These are phyloP conservation scores for Neodiprion lecontei DNA, from an alignment of 1,140 invertebrate species.

Conservation along the genomic window DNA sequence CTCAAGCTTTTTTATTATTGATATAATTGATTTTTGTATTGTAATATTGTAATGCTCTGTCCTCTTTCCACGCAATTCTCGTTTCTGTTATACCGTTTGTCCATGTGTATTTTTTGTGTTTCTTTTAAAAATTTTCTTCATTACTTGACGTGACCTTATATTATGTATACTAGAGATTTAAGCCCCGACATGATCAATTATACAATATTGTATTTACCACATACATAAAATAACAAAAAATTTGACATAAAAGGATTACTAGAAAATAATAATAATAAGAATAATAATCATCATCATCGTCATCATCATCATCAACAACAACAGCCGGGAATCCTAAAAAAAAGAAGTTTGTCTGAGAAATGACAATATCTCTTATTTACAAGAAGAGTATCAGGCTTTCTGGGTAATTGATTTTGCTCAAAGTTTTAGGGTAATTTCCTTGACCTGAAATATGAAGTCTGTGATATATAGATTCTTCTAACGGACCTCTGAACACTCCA, in stretches of 20 bases:
- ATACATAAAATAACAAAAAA: neutral
- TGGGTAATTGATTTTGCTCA: too few relatives aligned
- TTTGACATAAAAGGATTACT: neutral
- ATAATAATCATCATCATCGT: too few relatives aligned
- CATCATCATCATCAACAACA: too few relatives aligned
- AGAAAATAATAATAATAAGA: neutral
- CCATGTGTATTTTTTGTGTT: neutral
- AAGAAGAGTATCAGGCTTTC: neutral
- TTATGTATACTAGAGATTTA: neutral
- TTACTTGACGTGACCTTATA: neutral
- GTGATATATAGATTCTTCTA: too few relatives aligned
- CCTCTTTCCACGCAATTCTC: neutral
- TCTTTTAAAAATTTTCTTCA: neutral
- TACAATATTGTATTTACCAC: neutral
- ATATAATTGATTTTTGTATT: neutral
- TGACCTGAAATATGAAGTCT: too few relatives aligned
- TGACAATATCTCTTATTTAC: neutral
- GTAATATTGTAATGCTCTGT: neutral
- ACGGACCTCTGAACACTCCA: too few relatives aligned
- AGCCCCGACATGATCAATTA: neutral
- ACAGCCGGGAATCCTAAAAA: neutral
- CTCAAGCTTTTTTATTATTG: neutral
- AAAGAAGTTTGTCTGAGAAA: neutral
- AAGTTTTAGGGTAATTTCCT: too few relatives aligned
- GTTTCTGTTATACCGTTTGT: slow-evolving; percentile 2